These are phyloP conservation scores for Prunella fulvescens DNA, from an alignment of 2,113 vertebrate genomes.

Conservation along the genomic window DNA sequence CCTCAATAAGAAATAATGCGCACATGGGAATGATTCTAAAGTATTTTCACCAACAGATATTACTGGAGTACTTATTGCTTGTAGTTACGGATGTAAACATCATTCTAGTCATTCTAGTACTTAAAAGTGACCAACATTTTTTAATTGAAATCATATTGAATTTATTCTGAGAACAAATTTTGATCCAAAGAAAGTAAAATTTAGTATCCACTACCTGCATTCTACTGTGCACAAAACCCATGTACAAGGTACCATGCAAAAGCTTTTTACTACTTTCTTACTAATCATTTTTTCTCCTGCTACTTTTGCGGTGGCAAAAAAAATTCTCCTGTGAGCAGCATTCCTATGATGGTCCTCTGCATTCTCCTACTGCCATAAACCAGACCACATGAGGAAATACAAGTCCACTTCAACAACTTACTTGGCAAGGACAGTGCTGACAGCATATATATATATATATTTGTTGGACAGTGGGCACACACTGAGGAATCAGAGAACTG, in stretches of 20 bases:
- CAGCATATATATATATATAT: rapidly evolving
- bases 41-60: background rate
- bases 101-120: background rate
- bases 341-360: background rate
- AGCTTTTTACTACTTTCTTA: background rate
- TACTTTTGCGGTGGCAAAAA: background rate
- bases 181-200: background rate
- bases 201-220: background rate
- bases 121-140: background rate
- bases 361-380: background rate
- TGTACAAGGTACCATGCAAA: rapidly evolving
- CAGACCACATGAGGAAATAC: background rate
- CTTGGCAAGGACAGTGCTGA: background rate
- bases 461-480: background rate
- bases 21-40: background rate
- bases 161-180: background rate
- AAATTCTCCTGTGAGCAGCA: background rate
- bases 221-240: background rate
- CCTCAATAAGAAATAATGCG: background rate
- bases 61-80: background rate
- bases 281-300: too few relatives aligned
- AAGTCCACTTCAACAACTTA: background rate
- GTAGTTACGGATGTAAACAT: background rate
- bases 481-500: background rate
- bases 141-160: background rate